phyloP scores from a whole-genome alignment of 2,113 vertebrate species.

The Sylvietta virens region DNA sequence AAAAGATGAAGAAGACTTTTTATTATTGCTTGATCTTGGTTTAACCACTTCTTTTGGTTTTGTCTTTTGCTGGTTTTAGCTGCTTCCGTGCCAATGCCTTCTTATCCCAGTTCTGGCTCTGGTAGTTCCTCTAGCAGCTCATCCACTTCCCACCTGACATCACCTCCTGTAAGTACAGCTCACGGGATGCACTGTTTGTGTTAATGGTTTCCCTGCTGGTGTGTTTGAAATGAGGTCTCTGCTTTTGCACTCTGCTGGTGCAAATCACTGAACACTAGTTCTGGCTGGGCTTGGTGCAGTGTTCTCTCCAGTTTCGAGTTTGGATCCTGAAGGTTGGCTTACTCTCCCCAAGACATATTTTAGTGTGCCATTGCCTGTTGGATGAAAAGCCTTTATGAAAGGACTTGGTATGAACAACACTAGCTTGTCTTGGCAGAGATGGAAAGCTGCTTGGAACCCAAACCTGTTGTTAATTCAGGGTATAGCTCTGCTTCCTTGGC shows the following conservation, averaged over 20 bases:
- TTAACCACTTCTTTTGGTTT: background rate
- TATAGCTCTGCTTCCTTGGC: background rate
- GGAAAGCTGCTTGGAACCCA: background rate
- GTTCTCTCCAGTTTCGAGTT: background rate
- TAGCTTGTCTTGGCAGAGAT: background rate
- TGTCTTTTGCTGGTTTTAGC: slow-evolving; percentile 64
- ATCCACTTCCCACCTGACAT: slow-evolving; percentile 87
- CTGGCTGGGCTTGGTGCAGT: background rate
- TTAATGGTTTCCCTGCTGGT: background rate
- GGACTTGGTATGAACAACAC: background rate
- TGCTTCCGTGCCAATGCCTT: slow-evolving; percentile 80
- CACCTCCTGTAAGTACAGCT: slow-evolving; percentile 81
- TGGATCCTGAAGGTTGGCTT: background rate
- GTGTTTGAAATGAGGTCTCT: background rate
- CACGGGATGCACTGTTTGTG: background rate
- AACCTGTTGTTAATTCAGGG: background rate
- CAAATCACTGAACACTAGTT: background rate
- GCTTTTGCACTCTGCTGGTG: background rate
- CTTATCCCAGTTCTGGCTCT: slow-evolving; percentile 83
- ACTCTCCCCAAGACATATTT: background rate
- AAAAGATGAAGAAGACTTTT: background rate
- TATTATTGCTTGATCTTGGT: background rate
- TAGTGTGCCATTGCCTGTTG: background rate
- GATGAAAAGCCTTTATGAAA: background rate
- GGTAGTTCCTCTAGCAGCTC: slow-evolving; percentile 89